Conservation (phyloP, 2,888 invertebrate species). For the Deilephila elpenor region DNA sequence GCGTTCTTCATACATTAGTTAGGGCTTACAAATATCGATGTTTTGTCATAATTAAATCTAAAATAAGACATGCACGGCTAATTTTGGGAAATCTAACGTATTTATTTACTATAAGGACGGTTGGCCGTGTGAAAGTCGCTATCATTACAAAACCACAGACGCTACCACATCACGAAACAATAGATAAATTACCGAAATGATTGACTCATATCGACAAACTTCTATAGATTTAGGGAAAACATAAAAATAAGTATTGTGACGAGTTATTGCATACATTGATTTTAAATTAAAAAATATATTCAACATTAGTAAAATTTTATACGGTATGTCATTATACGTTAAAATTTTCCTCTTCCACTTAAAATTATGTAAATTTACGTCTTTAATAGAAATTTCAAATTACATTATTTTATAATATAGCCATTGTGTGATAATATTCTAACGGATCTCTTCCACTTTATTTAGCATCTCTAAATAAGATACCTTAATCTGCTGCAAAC, state of each 20-base stretch:
- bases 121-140: background rate
- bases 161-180: background rate
- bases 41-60: background rate
- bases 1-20: too few relatives aligned
- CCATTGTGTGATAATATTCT: background rate
- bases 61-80: background rate
- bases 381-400: too few relatives aligned
- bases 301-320: background rate
- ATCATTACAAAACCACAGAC: background rate
- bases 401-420: too few relatives aligned
- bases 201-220: background rate
- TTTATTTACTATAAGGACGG: background rate
- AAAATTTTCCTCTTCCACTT: too few relatives aligned
- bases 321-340: too few relatives aligned
- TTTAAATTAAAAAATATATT: background rate
- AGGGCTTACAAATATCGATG: background rate
- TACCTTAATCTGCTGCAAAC: background rate
- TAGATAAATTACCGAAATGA: background rate
- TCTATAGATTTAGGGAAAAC: slow-evolving; percentile 11
- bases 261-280: slow-evolving; percentile 17
- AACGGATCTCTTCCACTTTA: background rate
- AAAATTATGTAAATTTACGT: too few relatives aligned
- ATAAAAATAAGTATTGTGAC: slow-evolving; percentile 5
- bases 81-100: background rate
- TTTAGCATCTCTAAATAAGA: background rate